Evolutionary conservation across 2,797 vertebrate species (phyloP).

Genomic region (Falco peregrinus): DNA sequence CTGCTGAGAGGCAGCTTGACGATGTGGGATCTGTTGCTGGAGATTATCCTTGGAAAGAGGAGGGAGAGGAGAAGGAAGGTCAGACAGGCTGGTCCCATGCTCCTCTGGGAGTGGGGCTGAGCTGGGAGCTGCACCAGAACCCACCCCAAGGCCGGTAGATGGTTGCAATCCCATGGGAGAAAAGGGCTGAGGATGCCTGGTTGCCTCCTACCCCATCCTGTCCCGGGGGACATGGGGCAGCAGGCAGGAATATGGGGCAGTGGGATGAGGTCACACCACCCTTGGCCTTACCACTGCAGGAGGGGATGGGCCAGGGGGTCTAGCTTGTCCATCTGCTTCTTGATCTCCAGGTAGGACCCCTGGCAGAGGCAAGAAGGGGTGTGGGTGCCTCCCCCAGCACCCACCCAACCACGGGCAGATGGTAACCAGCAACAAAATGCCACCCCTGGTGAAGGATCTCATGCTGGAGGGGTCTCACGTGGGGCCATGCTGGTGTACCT

Average conservation of each 20-base stretch:
- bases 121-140: accelerated
- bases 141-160: accelerated
- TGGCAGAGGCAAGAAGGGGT: constrained; percentile 57
- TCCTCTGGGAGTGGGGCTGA: background rate
- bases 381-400: background rate
- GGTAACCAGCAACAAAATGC: background rate
- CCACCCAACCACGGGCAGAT: accelerated
- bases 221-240: background rate
- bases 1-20: constrained; percentile 99
- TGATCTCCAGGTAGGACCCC: constrained; percentile 99
- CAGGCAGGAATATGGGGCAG: background rate
- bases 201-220: background rate
- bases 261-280: accelerated
- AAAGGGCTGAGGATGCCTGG: background rate
- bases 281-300: constrained; percentile 86
- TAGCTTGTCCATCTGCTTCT: constrained; percentile 99
- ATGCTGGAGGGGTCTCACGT: accelerated
- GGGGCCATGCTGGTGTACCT: constrained; percentile 78
- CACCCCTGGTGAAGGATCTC: background rate
- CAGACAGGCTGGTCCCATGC: background rate
- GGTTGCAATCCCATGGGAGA: accelerated
- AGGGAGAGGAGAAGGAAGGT: constrained; percentile 19
- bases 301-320: constrained; percentile 96
- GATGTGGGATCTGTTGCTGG: constrained; percentile 98
- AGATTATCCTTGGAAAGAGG: constrained; percentile 89